Conservation (phyloP, 2,888 invertebrate genomes). For the Amphipoea lucens region DNA sequence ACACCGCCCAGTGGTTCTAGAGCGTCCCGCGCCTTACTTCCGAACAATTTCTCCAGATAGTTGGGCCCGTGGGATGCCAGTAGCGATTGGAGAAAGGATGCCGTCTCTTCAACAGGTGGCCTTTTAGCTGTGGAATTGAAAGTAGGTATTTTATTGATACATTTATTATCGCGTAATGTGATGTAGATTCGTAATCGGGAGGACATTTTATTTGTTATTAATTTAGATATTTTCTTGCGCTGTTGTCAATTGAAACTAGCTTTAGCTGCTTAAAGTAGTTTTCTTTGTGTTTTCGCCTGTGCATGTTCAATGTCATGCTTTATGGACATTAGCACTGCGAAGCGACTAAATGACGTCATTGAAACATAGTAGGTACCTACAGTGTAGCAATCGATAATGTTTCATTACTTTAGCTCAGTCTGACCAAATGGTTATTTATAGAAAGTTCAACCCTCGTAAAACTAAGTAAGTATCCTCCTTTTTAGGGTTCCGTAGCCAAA, state of each 20-base stretch:
- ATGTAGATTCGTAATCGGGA: conserved; percentile 6
- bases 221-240: not conserved
- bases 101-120: conserved; percentile 99
- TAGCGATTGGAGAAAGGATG: conserved; percentile 97
- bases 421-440: conserved; percentile 46
- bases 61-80: conserved; percentile 98
- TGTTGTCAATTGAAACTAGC: not conserved
- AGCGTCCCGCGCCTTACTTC: conserved; percentile 97
- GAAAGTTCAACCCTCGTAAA: conserved; percentile 24
- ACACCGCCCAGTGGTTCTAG: conserved; percentile 97
- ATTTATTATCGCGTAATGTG: conserved; percentile 13
- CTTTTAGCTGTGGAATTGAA: conserved; percentile 94
- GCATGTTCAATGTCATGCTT: conserved; percentile 30
- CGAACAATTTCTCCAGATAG: conserved; percentile 98
- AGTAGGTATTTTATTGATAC: conserved; percentile 45
- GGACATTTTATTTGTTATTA: not conserved
- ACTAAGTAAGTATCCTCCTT: not conserved
- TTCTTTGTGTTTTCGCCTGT: conserved; percentile 16
- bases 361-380: conserved; percentile 5
- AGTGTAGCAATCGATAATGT: conserved; percentile 53
- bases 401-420: conserved; percentile 54
- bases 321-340: conserved; percentile 26
- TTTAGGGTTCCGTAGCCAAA: too few species aligned
- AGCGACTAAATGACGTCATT: conserved; percentile 47
- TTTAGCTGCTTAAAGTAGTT: not conserved